phyloP scores from a whole-genome alignment of 2,113 vertebrate genomes.

The Pandion haliaetus region DNA sequence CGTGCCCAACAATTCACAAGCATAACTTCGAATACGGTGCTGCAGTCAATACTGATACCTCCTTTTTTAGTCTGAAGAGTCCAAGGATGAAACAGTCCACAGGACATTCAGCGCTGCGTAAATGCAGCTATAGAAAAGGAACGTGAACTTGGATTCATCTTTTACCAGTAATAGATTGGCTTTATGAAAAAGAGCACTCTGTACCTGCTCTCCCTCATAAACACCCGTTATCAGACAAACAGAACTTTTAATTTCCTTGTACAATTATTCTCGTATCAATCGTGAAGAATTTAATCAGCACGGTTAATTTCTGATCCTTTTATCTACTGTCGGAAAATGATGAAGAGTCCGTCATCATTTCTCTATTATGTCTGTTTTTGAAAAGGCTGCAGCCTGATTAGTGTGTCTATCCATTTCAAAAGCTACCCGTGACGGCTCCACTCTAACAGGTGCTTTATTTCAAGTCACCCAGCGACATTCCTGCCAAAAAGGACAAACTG shows the following conservation, averaged over 20 bases:
- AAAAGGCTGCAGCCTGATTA: not conserved
- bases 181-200: not conserved
- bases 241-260: not conserved
- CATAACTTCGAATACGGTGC: not conserved
- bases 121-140: not conserved
- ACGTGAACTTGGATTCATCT: not conserved
- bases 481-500: not conserved
- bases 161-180: not conserved
- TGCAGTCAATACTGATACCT: not conserved
- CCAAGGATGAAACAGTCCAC: not conserved
- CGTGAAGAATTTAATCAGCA: not conserved
- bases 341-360: not conserved
- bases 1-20: not conserved
- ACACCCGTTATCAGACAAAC: not conserved
- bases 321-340: too few species aligned
- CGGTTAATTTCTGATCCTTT: not conserved
- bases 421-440: not conserved
- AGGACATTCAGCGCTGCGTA: not conserved
- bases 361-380: not conserved
- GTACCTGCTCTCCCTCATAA: not conserved
- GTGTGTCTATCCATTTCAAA: not conserved
- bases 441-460: not conserved
- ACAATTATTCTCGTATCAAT: not conserved
- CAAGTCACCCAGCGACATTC: not conserved
- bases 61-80: not conserved